Conservation (phyloP, 1,140 invertebrate genomes). For the Hyles euphorbiae region DNA sequence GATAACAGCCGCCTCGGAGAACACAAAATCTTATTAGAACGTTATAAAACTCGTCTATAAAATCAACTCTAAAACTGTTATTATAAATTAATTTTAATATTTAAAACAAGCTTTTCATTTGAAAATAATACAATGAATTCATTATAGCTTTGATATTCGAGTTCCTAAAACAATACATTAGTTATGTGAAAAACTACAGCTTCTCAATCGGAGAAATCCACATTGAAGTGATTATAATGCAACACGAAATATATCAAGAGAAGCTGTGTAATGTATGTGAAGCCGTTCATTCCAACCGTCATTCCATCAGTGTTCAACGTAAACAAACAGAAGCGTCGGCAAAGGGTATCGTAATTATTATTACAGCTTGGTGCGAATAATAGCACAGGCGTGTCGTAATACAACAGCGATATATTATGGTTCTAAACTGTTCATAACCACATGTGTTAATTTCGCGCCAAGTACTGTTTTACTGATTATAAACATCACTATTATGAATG, state of each 20-base stretch:
- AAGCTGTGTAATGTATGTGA: neutral
- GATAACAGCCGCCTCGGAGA: slow-evolving; percentile 25
- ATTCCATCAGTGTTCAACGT: neutral
- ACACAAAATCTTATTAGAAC: slow-evolving; percentile 24
- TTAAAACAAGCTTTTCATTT: too few relatives aligned
- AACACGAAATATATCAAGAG: too few relatives aligned
- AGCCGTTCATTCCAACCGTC: neutral
- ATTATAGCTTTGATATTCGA: too few relatives aligned
- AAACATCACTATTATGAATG: too few relatives aligned
- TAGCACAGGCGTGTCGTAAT: slow-evolving; percentile 1
- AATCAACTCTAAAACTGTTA: slow-evolving; percentile 3
- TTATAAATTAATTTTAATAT: neutral
- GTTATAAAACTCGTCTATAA: neutral
- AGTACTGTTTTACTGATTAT: too few relatives aligned
- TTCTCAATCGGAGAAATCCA: too few relatives aligned
- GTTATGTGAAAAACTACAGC: too few relatives aligned
- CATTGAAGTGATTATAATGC: too few relatives aligned
- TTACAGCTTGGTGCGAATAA: slow-evolving; percentile 1
- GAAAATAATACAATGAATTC: too few relatives aligned
- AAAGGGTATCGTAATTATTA: slow-evolving; percentile 2
- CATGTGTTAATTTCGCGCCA: too few relatives aligned
- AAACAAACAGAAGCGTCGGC: slow-evolving; percentile 6
- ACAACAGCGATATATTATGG: neutral
- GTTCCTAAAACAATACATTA: too few relatives aligned
- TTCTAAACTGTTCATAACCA: too few relatives aligned